phyloP scores from a whole-genome alignment of 92 coral and sea anemone species.

The Desmophyllum pertusum region DNA sequence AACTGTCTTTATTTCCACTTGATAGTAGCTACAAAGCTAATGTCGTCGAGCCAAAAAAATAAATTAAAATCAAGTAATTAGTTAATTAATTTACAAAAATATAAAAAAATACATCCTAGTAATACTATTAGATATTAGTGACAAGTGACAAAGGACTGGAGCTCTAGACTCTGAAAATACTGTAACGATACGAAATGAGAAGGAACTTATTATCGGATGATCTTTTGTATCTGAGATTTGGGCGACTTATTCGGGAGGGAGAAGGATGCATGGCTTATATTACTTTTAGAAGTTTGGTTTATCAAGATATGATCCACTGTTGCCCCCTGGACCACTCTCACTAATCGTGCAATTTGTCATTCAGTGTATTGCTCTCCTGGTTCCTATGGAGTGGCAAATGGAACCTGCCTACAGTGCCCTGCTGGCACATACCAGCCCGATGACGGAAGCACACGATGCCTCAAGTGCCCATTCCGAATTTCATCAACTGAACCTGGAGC shows the following conservation, averaged over 20 bases:
- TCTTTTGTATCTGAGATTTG: neutral
- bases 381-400: conserved; percentile 33
- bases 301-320: neutral
- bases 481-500: conserved; percentile 27
- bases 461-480: conserved; percentile 23
- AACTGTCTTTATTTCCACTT: no score
- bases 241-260: no score
- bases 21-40: no score
- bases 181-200: no score
- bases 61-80: no score
- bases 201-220: neutral
- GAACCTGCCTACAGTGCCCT: conserved; percentile 47
- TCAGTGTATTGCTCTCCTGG: conserved; percentile 54
- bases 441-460: conserved; percentile 42
- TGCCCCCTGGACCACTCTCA: neutral
- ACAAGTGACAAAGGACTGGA: no score
- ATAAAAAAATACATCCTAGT: no score
- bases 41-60: no score
- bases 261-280: neutral
- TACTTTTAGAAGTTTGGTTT: no score
- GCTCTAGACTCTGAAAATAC: neutral
- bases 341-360: no score
- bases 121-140: no score
- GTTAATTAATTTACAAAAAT: no score
- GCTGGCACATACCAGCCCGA: conserved; percentile 52